phyloP scores from a whole-genome alignment of 2,888 invertebrate species.

The Epicampocera succincta region DNA sequence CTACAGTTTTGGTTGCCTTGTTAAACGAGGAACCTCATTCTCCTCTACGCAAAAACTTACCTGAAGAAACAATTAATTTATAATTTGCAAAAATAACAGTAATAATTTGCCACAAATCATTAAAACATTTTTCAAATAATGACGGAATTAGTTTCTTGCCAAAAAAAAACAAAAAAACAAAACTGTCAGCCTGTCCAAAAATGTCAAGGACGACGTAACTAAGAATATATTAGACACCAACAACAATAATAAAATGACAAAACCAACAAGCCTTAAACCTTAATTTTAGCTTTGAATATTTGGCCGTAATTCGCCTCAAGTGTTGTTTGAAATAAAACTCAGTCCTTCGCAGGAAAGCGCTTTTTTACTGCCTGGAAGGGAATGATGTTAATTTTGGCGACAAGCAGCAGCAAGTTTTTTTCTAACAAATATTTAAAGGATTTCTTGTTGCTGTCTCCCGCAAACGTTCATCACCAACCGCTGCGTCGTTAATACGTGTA shows the following conservation, averaged over 20 bases:
- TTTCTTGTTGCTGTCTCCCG: slow-evolving; percentile 37
- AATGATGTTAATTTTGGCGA: slow-evolving; percentile 75
- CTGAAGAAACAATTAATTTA: too few species aligned
- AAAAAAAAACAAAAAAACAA: too few species aligned
- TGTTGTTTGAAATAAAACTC: slow-evolving; percentile 60
- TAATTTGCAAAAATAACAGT: too few species aligned
- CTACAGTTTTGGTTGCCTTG: too few species aligned
- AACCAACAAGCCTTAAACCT: slow-evolving; percentile 73
- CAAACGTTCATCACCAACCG: slow-evolving; percentile 79
- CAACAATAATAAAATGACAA: slow-evolving; percentile 44
- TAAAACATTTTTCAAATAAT: too few species aligned
- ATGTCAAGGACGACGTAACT: background rate
- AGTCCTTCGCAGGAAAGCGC: slow-evolving; percentile 8
- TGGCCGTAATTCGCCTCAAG: slow-evolving; percentile 79
- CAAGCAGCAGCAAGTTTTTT: slow-evolving; percentile 70
- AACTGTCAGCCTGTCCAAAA: too few species aligned
- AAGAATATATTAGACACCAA: background rate
- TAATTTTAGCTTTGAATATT: slow-evolving; percentile 81
- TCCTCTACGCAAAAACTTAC: too few species aligned
- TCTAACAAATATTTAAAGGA: background rate
- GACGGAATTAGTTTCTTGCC: too few species aligned
- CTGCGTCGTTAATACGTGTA: slow-evolving; percentile 62
- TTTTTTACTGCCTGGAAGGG: slow-evolving; percentile 29
- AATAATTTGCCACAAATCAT: too few species aligned
- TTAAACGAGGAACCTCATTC: too few species aligned